Percentiles rank a stretch among this genome's conserved stretches.
Evolutionary conservation across 35 echinoderm and acorn worm species (phyloP).

Genomic region (Chiridota heheva): DNA sequence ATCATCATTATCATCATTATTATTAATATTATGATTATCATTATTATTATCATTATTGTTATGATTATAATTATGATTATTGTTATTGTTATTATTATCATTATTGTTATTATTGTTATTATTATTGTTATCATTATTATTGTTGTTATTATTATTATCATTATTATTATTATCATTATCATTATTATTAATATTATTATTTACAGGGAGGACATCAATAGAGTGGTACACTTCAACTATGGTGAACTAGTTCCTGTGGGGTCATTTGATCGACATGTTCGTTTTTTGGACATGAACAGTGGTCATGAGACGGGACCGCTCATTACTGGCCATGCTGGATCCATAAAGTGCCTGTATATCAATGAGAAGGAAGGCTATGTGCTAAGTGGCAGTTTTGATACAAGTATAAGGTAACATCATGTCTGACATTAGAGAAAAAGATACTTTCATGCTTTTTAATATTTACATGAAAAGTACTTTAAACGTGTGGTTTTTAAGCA

Average conservation of each 20-base stretch:
- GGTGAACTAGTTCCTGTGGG: slow-evolving; percentile 77
- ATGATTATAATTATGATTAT: no score
- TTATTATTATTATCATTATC: no score
- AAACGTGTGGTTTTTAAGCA: no score
- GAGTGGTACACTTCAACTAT: slow-evolving; percentile 91
- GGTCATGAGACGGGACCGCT: slow-evolving; percentile 76
- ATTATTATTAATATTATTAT: neutral
- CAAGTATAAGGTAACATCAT: slow-evolving; percentile 83
- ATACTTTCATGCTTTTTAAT: neutral
- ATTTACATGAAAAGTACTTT: no score
- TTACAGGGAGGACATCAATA: slow-evolving; percentile 80
- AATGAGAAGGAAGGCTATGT: slow-evolving; percentile 81
- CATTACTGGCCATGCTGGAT: slow-evolving; percentile 96
- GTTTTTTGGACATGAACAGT: slow-evolving; percentile 72
- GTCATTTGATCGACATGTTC: slow-evolving; percentile 92
- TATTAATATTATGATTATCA: no score
- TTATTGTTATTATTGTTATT: no score
- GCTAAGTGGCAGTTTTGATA: slow-evolving; percentile 96
- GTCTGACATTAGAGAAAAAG: neutral
- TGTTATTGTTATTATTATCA: no score
- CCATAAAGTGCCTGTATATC: slow-evolving; percentile 82
- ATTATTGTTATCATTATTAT: no score
- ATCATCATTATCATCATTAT: no score
- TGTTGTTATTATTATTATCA: no score
- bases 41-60: no score